These are phyloP conservation scores for Caretta caretta DNA, from an alignment of 2,113 vertebrate species.

Conservation along the genomic window DNA sequence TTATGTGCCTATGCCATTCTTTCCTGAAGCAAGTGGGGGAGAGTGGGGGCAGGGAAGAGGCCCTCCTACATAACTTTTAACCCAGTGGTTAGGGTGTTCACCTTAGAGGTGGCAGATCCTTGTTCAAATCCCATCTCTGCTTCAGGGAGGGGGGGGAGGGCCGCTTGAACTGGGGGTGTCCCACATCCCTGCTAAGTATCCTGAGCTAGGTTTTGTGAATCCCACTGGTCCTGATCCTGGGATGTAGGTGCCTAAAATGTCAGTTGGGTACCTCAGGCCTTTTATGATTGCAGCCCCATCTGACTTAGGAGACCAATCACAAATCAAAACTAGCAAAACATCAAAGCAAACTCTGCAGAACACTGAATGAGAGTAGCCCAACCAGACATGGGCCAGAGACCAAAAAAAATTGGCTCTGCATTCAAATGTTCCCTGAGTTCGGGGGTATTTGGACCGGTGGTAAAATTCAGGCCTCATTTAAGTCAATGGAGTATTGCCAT, in stretches of 20 bases:
- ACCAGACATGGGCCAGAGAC: not conserved
- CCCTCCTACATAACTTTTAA: no score
- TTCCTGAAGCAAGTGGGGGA: no score
- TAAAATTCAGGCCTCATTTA: not conserved
- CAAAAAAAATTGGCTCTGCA: not conserved
- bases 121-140: no score
- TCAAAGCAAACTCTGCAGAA: not conserved
- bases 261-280: not conserved
- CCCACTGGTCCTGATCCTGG: not conserved
- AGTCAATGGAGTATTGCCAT: not conserved
- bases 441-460: accelerated
- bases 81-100: no score
- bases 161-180: no score
- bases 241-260: not conserved
- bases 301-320: not conserved
- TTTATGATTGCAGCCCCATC: not conserved
- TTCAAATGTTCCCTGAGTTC: not conserved
- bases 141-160: no score
- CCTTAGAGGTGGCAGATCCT: no score
- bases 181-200: no score
- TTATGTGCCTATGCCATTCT: no score
- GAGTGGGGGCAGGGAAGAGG: no score
- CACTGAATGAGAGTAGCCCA: not conserved
- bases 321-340: not conserved
- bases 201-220: no score